Evolutionary conservation across 2,113 vertebrate species (phyloP).

Genomic region (Canis aureus): DNA sequence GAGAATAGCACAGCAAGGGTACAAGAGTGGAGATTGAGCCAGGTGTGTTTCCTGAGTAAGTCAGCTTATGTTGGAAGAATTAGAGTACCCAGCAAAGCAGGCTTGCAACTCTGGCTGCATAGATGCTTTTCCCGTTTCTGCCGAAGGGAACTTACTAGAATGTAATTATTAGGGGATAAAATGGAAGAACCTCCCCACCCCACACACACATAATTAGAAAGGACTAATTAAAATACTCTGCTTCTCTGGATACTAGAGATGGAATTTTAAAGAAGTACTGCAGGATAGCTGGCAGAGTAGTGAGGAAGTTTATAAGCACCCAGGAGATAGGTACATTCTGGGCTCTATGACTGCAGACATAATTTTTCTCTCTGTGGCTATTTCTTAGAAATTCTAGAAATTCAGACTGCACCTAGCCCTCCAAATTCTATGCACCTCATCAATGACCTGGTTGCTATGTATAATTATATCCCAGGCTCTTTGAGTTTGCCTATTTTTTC

Average conservation of each 20-base stretch:
- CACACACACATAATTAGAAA: neutral
- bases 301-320: neutral
- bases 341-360: neutral
- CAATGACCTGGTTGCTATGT: neutral
- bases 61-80: neutral
- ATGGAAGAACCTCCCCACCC: neutral
- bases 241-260: neutral
- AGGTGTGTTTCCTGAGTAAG: neutral
- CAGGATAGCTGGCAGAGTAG: neutral
- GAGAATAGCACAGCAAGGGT: neutral
- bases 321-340: neutral
- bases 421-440: neutral
- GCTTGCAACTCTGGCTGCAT: neutral
- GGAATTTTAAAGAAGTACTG: neutral
- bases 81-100: neutral
- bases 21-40: neutral
- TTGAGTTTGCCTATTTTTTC: slow-evolving; percentile 7
- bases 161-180: slow-evolving; percentile 2
- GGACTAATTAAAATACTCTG: neutral
- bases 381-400: slow-evolving; percentile 14
- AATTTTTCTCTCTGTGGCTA: neutral
- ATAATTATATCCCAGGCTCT: neutral
- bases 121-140: neutral
- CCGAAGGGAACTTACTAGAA: neutral
- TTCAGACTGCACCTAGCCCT: neutral